These are phyloP conservation scores for Gymnothorax javanicus DNA, from an alignment of 2,797 vertebrate genomes.

Conservation along the genomic window DNA sequence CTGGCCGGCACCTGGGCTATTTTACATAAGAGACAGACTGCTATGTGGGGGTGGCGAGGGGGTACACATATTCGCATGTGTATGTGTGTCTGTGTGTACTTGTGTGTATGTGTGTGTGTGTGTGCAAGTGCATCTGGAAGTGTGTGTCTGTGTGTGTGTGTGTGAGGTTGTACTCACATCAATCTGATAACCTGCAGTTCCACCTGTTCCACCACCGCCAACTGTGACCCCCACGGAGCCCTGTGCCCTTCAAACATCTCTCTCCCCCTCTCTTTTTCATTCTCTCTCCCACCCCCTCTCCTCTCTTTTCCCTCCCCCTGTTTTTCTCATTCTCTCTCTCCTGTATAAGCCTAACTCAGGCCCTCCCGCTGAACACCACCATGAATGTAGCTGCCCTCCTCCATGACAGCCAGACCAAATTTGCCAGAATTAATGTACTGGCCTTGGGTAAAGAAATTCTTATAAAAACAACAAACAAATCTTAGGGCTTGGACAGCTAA, in stretches of 20 bases:
- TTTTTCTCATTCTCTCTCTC: not conserved
- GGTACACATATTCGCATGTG: not conserved
- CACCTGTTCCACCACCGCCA: not conserved
- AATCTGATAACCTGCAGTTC: not conserved
- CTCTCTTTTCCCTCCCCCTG: too few relatives aligned
- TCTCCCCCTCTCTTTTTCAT: too few relatives aligned
- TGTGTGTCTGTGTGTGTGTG: not conserved
- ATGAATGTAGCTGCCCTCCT: too few relatives aligned
- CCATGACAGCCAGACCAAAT: not conserved
- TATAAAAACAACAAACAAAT: not conserved
- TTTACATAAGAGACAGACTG: not conserved
- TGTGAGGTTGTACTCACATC: not conserved
- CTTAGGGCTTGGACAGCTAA: not conserved
- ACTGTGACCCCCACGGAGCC: too few relatives aligned
- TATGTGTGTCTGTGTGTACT: not conserved
- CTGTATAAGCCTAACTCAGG: not conserved
- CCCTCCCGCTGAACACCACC: too few relatives aligned
- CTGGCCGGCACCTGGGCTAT: not conserved
- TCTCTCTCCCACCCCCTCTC: too few relatives aligned
- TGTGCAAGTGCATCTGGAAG: too few relatives aligned
- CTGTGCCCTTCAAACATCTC: too few relatives aligned
- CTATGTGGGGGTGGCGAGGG: not conserved
- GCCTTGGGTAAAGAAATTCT: not conserved
- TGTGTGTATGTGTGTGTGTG: too few relatives aligned
- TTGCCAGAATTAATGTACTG: not conserved